Percentiles rank a stretch among this genome's conserved stretches.
phyloP scores from a whole-genome alignment of 2,888 invertebrate genomes.

The Flexamia atlantica region DNA sequence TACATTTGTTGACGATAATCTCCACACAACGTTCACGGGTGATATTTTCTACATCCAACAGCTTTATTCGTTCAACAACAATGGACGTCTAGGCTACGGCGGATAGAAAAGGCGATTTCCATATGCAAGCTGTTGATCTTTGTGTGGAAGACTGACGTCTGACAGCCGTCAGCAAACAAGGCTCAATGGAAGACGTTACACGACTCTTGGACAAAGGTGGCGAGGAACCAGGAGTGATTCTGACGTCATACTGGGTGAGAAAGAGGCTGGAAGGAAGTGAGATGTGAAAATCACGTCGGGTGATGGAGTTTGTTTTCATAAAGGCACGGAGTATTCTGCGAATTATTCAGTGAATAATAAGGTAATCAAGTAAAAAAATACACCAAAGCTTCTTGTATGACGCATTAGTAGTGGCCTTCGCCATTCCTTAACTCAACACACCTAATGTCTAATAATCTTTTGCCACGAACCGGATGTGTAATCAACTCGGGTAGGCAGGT shows the following conservation, averaged over 20 bases:
- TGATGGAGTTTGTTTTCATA: no score
- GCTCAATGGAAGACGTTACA: slow-evolving; percentile 23
- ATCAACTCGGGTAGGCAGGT: no score
- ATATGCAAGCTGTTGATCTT: slow-evolving; percentile 3
- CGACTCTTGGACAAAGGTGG: not conserved
- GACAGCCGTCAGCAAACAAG: slow-evolving; percentile 25
- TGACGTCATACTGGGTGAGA: not conserved
- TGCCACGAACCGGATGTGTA: no score
- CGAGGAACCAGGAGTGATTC: not conserved
- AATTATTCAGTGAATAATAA: no score
- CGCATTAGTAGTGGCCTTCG: no score
- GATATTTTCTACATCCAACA: not conserved
- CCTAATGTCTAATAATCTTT: no score
- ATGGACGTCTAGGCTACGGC: not conserved
- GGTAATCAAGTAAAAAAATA: no score
- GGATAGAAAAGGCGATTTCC: slow-evolving; percentile 3
- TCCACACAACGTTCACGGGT: no score
- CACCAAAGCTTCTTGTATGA: no score
- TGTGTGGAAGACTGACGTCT: slow-evolving; percentile 25
- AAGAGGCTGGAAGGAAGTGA: not conserved
- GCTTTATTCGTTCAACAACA: not conserved
- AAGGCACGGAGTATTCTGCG: no score
- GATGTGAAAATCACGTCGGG: not conserved
- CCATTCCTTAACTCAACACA: no score
- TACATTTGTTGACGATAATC: no score